These are phyloP conservation scores for Mixornis gularis DNA, from an alignment of 2,113 vertebrate genomes.

Conservation along the genomic window DNA sequence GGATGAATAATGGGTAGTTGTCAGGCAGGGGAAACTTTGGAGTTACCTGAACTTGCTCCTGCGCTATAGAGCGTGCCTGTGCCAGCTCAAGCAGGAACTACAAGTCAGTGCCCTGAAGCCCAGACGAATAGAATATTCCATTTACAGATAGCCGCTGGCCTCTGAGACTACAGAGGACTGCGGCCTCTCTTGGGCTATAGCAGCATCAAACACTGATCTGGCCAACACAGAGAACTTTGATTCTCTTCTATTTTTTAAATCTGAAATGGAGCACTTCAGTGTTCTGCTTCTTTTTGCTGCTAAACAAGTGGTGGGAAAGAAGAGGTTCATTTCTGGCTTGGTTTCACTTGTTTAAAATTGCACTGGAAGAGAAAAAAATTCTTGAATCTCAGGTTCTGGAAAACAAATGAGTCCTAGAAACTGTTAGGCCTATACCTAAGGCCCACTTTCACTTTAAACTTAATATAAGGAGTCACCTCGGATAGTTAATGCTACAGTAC, in stretches of 20 bases:
- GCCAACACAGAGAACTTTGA: background rate
- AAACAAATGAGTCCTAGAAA: background rate
- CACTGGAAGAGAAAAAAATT: background rate
- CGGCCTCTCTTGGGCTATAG: background rate
- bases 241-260: background rate
- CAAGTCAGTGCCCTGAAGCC: background rate
- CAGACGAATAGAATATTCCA: background rate
- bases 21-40: background rate
- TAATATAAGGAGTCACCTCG: background rate
- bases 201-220: background rate
- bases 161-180: background rate
- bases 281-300: background rate
- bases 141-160: background rate
- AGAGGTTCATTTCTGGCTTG: background rate
- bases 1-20: background rate
- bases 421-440: background rate
- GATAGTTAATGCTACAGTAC: background rate
- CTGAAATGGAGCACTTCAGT: background rate
- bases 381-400: background rate
- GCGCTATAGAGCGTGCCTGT: rapidly evolving
- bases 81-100: background rate
- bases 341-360: background rate
- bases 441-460: background rate
- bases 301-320: background rate
- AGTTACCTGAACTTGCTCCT: background rate